phyloP scores from a whole-genome alignment of 2,888 invertebrate species.

The Lissonota sp. region DNA sequence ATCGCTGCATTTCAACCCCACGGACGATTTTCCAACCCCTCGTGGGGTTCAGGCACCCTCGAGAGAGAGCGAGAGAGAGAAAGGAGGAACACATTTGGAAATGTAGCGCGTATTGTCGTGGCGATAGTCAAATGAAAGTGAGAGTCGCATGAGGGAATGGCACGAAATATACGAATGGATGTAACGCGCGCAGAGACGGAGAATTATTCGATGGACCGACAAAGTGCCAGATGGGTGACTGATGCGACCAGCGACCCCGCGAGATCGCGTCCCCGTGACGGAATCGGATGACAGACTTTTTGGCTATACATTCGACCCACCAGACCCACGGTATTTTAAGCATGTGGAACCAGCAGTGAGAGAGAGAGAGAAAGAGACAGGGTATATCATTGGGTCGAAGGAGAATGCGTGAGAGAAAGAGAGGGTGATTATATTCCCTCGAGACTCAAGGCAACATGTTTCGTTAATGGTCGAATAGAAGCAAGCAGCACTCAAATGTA shows the following conservation, averaged over 20 bases:
- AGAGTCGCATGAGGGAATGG: constrained; percentile 65
- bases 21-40: constrained; percentile 56
- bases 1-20: not conserved
- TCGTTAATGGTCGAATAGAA: constrained; percentile 42
- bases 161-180: constrained; percentile 67
- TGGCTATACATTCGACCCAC: constrained; percentile 63
- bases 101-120: constrained; percentile 82
- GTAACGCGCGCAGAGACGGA: constrained; percentile 66
- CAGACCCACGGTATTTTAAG: constrained; percentile 40
- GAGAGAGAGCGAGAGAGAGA: constrained; percentile 40
- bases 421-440: constrained; percentile 51
- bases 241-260: constrained; percentile 78
- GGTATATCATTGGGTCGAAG: constrained; percentile 18
- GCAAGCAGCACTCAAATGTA: constrained; percentile 41
- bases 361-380: constrained; percentile 42
- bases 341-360: constrained; percentile 18
- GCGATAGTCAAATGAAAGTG: constrained; percentile 77
- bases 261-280: constrained; percentile 67
- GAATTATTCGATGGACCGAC: constrained; percentile 81
- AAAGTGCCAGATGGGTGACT: constrained; percentile 83
- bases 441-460: constrained; percentile 44
- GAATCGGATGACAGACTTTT: constrained; percentile 73
- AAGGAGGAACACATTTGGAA: constrained; percentile 72
- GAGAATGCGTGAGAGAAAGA: constrained; percentile 31
- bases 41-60: constrained; percentile 78